Percentiles rank a stretch among this genome's conserved stretches.
Conservation (phyloP, 2,797 vertebrate genomes). For the Neostethus bicornis region DNA sequence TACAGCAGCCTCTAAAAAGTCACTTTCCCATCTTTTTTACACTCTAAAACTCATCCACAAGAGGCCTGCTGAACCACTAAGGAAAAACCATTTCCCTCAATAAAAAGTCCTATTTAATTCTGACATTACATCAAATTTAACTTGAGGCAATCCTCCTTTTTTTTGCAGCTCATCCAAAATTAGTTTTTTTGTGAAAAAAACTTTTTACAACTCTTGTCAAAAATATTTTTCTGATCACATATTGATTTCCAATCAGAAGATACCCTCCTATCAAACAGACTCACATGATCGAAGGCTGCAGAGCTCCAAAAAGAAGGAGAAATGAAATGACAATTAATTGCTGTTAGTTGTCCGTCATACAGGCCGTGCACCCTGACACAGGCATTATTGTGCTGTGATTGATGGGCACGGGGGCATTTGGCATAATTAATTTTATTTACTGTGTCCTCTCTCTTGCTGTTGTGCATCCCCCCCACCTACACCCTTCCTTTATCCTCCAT, state of each 20-base stretch:
- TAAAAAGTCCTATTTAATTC: constrained; percentile 10
- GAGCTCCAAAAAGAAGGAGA: constrained; percentile 25
- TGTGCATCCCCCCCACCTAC: constrained; percentile 5
- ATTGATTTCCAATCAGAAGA: constrained; percentile 25
- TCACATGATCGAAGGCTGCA: constrained; percentile 48
- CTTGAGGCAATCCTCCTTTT: too few relatives aligned
- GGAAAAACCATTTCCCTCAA: neutral
- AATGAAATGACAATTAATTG: constrained; percentile 76
- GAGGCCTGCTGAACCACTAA: constrained; percentile 43
- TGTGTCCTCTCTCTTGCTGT: constrained; percentile 64
- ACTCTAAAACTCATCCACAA: constrained; percentile 27
- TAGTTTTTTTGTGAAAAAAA: neutral
- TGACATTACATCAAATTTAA: neutral
- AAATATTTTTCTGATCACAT: constrained; percentile 29
- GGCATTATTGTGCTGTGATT: constrained; percentile 79
- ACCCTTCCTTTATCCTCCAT: neutral
- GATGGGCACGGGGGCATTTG: constrained; percentile 77
- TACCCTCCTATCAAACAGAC: constrained; percentile 39
- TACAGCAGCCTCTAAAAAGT: constrained; percentile 26
- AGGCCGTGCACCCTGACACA: constrained; percentile 68
- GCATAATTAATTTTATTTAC: constrained; percentile 82
- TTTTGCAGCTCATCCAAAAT: neutral
- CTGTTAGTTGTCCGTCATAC: constrained; percentile 70
- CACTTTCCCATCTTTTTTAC: constrained; percentile 33
- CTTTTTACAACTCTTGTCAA: neutral